Evolutionary conservation across 2,113 vertebrate genomes (phyloP), one percentile per base, ranked within the genome.

Genomic region (Etheostoma cragini): DNA sequence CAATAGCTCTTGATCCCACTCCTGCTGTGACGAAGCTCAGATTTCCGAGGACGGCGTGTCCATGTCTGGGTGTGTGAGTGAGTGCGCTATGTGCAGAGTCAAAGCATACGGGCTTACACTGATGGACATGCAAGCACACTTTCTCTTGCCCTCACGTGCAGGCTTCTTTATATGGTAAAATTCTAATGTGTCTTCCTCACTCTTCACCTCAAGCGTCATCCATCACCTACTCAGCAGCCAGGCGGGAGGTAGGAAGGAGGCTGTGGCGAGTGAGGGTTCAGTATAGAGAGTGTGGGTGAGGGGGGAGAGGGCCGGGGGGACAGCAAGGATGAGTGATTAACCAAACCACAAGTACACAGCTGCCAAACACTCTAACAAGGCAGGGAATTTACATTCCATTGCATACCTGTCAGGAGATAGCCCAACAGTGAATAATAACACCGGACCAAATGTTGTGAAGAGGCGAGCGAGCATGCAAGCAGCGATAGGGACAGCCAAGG

Each of bases 341-440:
- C 89, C 82, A 77, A 91, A 90, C 81, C 54, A 5, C 89, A 83
- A 87, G 85, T 89, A 88, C 91, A 90, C 89, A 88, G 85, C 74
- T 80, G 78, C 75, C 76, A 77, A 81, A 82, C 88, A 87, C 72
- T 75, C 88, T 91, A 93, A 94, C 93, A 93, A 93, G 92, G 83
- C 81, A 87, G 77, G 74, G 67, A 77, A 93, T 91, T 94, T 93
- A 88, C 89, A 92, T 93, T 83, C 89, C 84, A 89, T 78, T 84
- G 91, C 88, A 83, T 87, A 92, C 71, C 89, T 93, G 93, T 93
- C 92, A 90, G 78, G 84, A 83, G 84, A 89, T 82, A 90, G 91
- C 54, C 82, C 86, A 77, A 63, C 75, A 64, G 85, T 88, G 91
- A 92, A 89, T 89, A 92, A 93, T 91, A 91, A 91, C 75, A 53